These are phyloP conservation scores for Podotricha telesiphe DNA, from an alignment of 2,888 invertebrate genomes.

Conservation along the genomic window DNA sequence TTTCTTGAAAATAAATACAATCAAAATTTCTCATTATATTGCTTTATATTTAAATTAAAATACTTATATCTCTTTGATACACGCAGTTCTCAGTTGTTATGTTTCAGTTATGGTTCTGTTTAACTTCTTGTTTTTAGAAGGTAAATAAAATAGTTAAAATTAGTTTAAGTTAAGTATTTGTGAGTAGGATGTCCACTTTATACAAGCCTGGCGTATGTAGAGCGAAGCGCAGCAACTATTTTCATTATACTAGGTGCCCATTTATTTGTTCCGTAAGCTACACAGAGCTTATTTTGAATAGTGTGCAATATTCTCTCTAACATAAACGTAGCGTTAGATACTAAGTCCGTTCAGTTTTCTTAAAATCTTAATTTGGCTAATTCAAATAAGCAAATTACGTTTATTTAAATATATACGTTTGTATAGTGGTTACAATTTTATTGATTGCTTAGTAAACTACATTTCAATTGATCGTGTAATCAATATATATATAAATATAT, in stretches of 20 bases:
- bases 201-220: slow-evolving; percentile 39
- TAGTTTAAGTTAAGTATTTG: slow-evolving; percentile 41
- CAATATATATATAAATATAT: no score
- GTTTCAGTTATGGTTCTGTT: not conserved
- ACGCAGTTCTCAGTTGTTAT: not conserved
- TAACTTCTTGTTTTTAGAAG: slow-evolving; percentile 12
- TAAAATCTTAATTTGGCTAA: not conserved
- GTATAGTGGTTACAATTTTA: no score
- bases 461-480: no score
- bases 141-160: slow-evolving; percentile 25
- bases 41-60: not conserved
- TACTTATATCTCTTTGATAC: not conserved
- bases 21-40: not conserved
- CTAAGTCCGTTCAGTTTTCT: slow-evolving; percentile 11
- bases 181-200: slow-evolving; percentile 45
- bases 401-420: no score
- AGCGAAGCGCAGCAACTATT: slow-evolving; percentile 54
- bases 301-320: slow-evolving; percentile 43
- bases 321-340: slow-evolving; percentile 9
- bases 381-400: no score
- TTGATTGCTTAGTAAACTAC: no score
- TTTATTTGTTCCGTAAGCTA: slow-evolving; percentile 50
- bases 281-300: slow-evolving; percentile 51
- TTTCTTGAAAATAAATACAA: not conserved
- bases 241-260: slow-evolving; percentile 59